Evolutionary conservation across 2,797 vertebrate species (phyloP).

Genomic region (Halcyon chelicuti): DNA sequence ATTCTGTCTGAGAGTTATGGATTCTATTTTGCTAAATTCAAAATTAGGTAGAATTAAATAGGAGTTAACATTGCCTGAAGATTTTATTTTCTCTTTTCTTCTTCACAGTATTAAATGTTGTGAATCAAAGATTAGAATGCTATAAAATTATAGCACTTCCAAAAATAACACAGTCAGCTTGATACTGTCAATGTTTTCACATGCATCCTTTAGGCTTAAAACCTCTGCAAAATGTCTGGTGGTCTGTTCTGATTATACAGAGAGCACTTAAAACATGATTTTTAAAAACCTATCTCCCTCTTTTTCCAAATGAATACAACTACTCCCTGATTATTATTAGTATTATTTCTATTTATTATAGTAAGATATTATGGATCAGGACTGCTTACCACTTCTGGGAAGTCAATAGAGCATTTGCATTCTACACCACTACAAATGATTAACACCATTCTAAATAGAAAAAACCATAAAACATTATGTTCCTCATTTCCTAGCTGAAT

Average conservation of each 20-base stretch:
- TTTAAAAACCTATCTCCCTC: neutral
- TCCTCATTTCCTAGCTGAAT: neutral
- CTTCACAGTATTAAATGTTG: neutral
- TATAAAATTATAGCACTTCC: neutral
- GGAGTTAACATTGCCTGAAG: neutral
- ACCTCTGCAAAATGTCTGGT: neutral
- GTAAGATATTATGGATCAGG: neutral
- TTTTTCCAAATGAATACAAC: neutral
- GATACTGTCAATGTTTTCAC: neutral
- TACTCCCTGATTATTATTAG: neutral
- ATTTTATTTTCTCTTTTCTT: neutral
- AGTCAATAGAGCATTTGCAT: neutral
- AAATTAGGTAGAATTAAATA: neutral
- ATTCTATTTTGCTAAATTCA: neutral
- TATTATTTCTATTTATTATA: neutral
- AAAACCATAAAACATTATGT: neutral
- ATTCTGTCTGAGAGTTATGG: neutral
- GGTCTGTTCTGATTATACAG: neutral
- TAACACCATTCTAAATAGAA: neutral
- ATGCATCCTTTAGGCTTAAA: neutral
- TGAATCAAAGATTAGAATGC: neutral
- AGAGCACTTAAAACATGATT: neutral
- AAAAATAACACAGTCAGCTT: neutral
- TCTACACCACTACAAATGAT: neutral
- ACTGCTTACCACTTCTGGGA: neutral